Evolutionary conservation across 1,140 invertebrate genomes (phyloP).

Genomic region (Camponotus floridanus): DNA sequence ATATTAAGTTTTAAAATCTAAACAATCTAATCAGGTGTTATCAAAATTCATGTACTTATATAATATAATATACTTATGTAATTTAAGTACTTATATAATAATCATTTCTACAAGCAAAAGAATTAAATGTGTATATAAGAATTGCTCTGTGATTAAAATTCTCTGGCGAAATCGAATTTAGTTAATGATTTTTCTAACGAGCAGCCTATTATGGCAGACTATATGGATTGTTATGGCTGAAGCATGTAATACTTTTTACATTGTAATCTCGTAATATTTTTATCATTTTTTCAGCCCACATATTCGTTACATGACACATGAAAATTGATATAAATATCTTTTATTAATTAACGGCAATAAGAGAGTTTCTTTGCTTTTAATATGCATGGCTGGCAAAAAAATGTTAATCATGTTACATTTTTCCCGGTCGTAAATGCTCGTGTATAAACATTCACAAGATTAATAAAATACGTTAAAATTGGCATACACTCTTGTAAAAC

Average conservation of each 20-base stretch:
- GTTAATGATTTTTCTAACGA: conserved; percentile 70
- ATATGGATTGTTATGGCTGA: conserved; percentile 65
- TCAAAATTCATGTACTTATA: too few relatives aligned
- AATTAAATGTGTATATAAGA: background rate
- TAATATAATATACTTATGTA: background rate
- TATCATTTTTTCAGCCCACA: conserved; percentile 21
- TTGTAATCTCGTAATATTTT: conserved; percentile 32
- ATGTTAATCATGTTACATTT: conserved; percentile 4
- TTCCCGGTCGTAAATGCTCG: background rate
- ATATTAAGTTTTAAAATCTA: background rate
- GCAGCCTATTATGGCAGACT: conserved; percentile 17
- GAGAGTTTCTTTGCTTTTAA: background rate
- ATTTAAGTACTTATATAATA: background rate
- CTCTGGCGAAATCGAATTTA: conserved; percentile 76
- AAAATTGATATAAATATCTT: conserved; percentile 18
- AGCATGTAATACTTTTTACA: conserved; percentile 34
- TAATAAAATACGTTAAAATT: conserved; percentile 33
- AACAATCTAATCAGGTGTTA: too few relatives aligned
- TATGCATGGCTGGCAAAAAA: background rate
- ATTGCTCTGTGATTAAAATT: conserved; percentile 69
- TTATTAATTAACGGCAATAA: background rate
- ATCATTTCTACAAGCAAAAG: background rate
- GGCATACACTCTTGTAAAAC: conserved; percentile 15
- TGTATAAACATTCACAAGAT: background rate
- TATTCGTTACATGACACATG: background rate